Evolutionary conservation across 2,888 invertebrate species (phyloP).

Genomic region (Xylophagus ater): DNA sequence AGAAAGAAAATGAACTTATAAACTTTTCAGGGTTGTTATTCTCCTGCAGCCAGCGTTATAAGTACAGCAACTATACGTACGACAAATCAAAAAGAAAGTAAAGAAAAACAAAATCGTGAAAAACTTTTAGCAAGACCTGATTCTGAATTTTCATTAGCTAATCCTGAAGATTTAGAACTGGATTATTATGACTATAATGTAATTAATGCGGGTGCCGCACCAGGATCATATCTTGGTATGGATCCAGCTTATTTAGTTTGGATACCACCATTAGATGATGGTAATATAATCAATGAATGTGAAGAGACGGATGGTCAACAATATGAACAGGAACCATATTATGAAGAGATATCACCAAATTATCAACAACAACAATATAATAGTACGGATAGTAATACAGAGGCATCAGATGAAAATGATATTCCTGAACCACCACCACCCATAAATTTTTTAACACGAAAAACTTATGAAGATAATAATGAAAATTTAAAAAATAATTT

Average conservation of each 20-base stretch:
- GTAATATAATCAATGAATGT: conserved; percentile 51
- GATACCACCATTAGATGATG: conserved; percentile 72
- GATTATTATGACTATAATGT: conserved; percentile 87
- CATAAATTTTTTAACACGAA: conserved; percentile 23
- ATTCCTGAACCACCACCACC: conserved; percentile 36
- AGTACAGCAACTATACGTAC: conserved; percentile 56
- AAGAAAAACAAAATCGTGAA: conserved; percentile 67
- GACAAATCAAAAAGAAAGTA: conserved; percentile 59
- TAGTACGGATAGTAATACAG: conserved; percentile 55
- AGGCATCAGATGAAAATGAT: conserved; percentile 47
- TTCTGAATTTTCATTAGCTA: conserved; percentile 67
- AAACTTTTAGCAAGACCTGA: conserved; percentile 52
- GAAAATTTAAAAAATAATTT: conserved; percentile 8
- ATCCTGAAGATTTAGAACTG: conserved; percentile 66
- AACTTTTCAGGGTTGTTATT: conserved; percentile 53
- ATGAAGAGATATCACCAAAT: conserved; percentile 42
- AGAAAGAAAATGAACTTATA: too few relatives aligned
- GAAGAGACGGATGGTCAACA: conserved; percentile 42
- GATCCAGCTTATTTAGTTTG: conserved; percentile 79
- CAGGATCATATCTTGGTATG: conserved; percentile 80
- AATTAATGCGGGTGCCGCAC: conserved; percentile 68
- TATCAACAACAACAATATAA: conserved; percentile 38
- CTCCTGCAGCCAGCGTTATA: conserved; percentile 55
- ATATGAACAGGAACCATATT: conserved; percentile 34
- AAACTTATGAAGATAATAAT: conserved; percentile 41